Base-by-base conservation (phyloP, 1,140 invertebrate genomes). In the Macrocentrus cingulum region DNA sequence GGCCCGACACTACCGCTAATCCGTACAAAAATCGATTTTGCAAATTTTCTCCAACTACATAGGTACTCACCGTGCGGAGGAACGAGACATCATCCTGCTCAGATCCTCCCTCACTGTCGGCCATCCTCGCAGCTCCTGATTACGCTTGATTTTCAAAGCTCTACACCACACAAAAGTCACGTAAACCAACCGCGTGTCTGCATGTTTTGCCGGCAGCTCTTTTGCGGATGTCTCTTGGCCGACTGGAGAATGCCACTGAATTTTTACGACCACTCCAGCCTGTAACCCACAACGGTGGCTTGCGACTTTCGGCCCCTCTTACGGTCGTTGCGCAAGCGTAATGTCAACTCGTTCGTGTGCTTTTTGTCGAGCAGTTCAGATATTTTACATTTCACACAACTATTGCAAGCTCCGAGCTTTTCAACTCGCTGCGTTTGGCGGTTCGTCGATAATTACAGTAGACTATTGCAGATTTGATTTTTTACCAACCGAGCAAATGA, bases 51-150 rank as follows among this genome's bases (percentile, higher is more conserved):
- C 25, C 9, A 9, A 29, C 4, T 29, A 29, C 9, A 29, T 29
- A 9, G 25, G 9, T 29, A 62, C 91, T 90, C 79, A 97, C 95
- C 87, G 95, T 97, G 68, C 95, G 88, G 59, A 97, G 86, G 83
- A 97, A 97, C 76, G 94, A 97, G 82, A 97, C 94, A 87, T 97
- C 94, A 88, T 97, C 95, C 83, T 97, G 94, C 82, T 97, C 94
- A 68, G 92, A 94, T 63, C 92, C 89, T 71, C 91, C 91, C 80
- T 95, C 92, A 69, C 88, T 89, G 81, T 95, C 92, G 70, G 91
- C 91, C 92, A 94, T 94, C 65, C 78, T 83, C 20, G 50, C 60
- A 49, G 42, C 18, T 39, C 36, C 37, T 39, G 29, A 22, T 39
- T 25, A 41, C 51, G 32, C 51, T 22, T 39, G 8, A 50, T 51